Evolutionary conservation across 2,888 invertebrate genomes (phyloP).

Genomic region (Cataglyphis livida): DNA sequence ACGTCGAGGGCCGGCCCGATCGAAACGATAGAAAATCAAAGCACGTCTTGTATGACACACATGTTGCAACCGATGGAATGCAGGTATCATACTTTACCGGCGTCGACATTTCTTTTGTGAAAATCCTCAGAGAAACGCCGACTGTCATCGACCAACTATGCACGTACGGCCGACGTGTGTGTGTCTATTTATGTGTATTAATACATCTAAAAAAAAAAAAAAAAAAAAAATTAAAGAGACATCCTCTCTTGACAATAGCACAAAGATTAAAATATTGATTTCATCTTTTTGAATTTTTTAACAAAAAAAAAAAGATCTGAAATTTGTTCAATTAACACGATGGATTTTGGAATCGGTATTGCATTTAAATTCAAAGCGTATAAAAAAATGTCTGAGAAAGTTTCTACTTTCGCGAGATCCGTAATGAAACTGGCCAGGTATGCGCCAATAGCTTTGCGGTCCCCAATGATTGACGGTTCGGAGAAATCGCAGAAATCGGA

Average conservation of each 20-base stretch:
- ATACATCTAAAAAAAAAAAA: background rate
- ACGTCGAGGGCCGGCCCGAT: constrained; percentile 72
- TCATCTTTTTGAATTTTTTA: background rate
- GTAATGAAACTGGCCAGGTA: constrained; percentile 36
- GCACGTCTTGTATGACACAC: constrained; percentile 85
- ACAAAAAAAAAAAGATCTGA: background rate
- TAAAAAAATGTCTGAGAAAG: constrained; percentile 45
- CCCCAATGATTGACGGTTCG: constrained; percentile 38
- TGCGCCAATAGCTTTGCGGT: background rate
- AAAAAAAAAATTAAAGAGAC: background rate
- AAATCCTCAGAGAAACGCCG: constrained; percentile 65
- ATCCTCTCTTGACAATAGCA: background rate
- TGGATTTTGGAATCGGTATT: background rate
- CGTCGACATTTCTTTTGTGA: constrained; percentile 71
- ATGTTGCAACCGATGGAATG: constrained; percentile 83
- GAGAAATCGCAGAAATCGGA: constrained; percentile 62
- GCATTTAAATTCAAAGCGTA: background rate
- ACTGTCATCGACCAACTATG: constrained; percentile 42
- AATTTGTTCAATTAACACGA: background rate
- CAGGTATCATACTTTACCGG: constrained; percentile 76
- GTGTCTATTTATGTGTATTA: background rate
- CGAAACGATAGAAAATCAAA: constrained; percentile 80
- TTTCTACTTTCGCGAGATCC: constrained; percentile 49
- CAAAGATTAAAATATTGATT: background rate
- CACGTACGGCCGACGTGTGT: constrained; percentile 31